phyloP scores from a whole-genome alignment of 2,888 invertebrate species.

The Dysmachus trigonus region DNA sequence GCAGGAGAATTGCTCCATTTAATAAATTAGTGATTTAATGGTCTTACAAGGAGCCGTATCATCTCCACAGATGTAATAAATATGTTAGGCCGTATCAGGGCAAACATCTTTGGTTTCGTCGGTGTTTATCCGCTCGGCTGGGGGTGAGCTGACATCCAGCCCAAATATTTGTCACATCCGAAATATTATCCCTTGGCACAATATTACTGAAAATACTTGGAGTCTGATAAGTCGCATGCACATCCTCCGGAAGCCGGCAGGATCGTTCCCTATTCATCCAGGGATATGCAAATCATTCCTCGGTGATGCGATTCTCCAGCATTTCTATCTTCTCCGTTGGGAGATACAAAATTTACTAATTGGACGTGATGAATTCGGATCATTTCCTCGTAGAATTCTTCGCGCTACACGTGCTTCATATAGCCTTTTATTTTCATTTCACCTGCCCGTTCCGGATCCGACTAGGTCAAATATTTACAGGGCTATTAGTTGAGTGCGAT shows the following conservation, averaged over 20 bases:
- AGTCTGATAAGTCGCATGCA: slow-evolving; percentile 24
- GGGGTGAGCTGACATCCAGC: slow-evolving; percentile 14
- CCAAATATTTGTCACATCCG: slow-evolving; percentile 39
- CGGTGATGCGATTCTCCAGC: slow-evolving; percentile 2
- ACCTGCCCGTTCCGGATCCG: not conserved
- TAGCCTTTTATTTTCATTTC: not conserved
- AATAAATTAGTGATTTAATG: slow-evolving; percentile 36
- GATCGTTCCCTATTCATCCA: slow-evolving; percentile 20
- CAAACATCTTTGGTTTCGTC: slow-evolving; percentile 34
- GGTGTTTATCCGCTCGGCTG: slow-evolving; percentile 24
- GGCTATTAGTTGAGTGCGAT: not conserved
- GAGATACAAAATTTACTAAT: slow-evolving; percentile 28
- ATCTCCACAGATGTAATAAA: slow-evolving; percentile 22
- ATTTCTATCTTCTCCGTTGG: slow-evolving; percentile 17
- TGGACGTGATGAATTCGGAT: slow-evolving; percentile 28
- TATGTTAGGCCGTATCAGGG: slow-evolving; percentile 11
- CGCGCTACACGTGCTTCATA: not conserved
- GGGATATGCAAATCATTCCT: slow-evolving; percentile 42
- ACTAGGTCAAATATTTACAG: not conserved
- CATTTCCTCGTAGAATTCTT: not conserved
- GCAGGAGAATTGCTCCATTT: slow-evolving; percentile 11
- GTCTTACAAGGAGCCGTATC: slow-evolving; percentile 27
- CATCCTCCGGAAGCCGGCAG: not conserved
- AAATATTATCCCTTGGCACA: slow-evolving; percentile 31
- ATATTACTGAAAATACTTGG: slow-evolving; percentile 33